Conservation (phyloP, 2,888 invertebrate genomes). For the Brenthis daphne region DNA sequence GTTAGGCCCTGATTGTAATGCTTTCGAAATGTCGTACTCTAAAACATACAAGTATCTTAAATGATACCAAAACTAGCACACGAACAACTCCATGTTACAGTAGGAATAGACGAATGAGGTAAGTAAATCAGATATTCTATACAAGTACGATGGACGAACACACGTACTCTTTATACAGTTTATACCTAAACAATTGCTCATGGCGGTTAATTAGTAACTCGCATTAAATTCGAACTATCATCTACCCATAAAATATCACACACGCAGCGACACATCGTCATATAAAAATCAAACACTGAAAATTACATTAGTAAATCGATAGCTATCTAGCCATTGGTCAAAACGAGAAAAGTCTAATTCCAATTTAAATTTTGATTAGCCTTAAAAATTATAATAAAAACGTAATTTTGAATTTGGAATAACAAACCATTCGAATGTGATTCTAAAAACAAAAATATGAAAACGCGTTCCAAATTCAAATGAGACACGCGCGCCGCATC, state of each 20-base stretch:
- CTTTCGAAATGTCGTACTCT: conserved; percentile 39
- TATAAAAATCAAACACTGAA: conserved; percentile 8
- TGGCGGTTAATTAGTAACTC: conserved; percentile 51
- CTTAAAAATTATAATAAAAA: no score
- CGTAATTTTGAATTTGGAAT: conserved; percentile 9
- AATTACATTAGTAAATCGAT: conserved; percentile 12
- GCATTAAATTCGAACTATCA: conserved; percentile 64
- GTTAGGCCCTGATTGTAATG: conserved; percentile 61
- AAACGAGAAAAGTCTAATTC: neutral
- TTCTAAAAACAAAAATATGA: neutral
- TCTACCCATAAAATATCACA: conserved; percentile 45
- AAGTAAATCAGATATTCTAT: conserved; percentile 48
- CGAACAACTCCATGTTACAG: conserved; percentile 54
- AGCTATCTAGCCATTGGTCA: conserved; percentile 18
- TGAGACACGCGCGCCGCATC: conserved; percentile 6
- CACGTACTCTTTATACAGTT: neutral
- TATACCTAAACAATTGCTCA: conserved; percentile 35
- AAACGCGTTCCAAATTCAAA: conserved; percentile 15
- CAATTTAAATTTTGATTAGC: neutral
- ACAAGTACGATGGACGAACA: conserved; percentile 3
- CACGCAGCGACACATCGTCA: conserved; percentile 27
- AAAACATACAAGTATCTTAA: conserved; percentile 52
- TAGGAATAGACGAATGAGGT: conserved; percentile 73
- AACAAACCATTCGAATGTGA: neutral
- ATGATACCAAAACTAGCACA: conserved; percentile 62